Base-by-base conservation (phyloP, 2,888 invertebrate genomes). In the Pachydiplax longipennis region DNA sequence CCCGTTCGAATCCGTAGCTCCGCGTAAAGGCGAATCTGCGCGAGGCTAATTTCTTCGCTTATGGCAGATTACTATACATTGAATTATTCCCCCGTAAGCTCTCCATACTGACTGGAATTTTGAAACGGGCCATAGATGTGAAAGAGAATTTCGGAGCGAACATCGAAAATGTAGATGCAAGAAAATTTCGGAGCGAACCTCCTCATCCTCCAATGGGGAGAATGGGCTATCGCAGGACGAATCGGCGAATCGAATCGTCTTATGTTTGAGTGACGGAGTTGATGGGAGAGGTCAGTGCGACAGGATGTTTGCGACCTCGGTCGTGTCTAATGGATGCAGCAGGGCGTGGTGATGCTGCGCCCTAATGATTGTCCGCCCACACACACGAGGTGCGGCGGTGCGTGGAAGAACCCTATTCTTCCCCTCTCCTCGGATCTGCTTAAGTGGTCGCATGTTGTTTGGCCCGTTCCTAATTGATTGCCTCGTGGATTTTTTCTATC, bases 381-480 rank as follows among this genome's bases (percentile, higher is more conserved):
- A 65, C 65, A n/a, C 65, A 65, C 65, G 65, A 25, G 65, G 65
- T 65, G 65, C 65, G 65, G n/a, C n/a, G 65, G 61, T 18, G 22
- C 61, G n/a, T 61, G 61, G 61, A 61, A 18, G 90, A 90, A 87
- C 80, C 61, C 83, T 91, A 80, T 90, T 87, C 40, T 61, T 40
- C 58, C 82, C 58, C 31, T 35, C 48, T 58, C 4, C n/a, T 65
- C 87, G 93, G n/a, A 22, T 65, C 65, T 25, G 25, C 65, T 65
- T 65, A 65, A 65, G 65, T n/a, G 65, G n/a, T 65, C 65, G 65
- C 25, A 65, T 18, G 61, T 61, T n/a, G 61, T 22, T 65, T 65
- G 65, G 25, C 25, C 22, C n/a, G n/a, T 25, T 22, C n/a, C 25
- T 3, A 65, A 93, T 94, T 94, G 93, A 94, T 82, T 92, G 40